phyloP scores from a whole-genome alignment of 2,797 vertebrate genomes.

The Otus scops region DNA sequence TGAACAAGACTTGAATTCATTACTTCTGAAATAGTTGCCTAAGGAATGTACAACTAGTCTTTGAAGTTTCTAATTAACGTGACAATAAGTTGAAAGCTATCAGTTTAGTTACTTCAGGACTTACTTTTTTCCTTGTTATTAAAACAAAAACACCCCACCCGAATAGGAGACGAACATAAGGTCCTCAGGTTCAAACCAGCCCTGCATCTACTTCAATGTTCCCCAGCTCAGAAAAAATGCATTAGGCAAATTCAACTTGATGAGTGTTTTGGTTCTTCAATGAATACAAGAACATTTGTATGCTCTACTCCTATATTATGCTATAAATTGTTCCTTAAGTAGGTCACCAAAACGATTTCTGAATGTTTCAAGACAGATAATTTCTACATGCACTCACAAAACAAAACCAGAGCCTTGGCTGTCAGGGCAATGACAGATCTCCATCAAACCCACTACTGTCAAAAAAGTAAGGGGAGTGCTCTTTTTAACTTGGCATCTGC shows the following conservation, averaged over 20 bases:
- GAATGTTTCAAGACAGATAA: constrained; percentile 15
- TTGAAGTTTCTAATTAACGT: constrained; percentile 48
- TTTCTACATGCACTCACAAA: background rate
- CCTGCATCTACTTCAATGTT: background rate
- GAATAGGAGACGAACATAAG: background rate
- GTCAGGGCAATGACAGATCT: constrained; percentile 46
- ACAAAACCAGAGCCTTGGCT: constrained; percentile 34
- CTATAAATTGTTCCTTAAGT: constrained; percentile 60
- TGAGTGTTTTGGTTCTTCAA: constrained; percentile 53
- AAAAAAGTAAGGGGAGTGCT: constrained; percentile 62
- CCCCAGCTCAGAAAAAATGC: background rate
- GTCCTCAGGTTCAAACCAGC: constrained; percentile 39
- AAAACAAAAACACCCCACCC: background rate
- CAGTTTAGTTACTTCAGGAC: constrained; percentile 30
- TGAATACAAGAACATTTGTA: constrained; percentile 33
- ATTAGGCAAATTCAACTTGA: constrained; percentile 25
- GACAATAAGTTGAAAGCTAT: constrained; percentile 46
- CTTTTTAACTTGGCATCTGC: constrained; percentile 69
- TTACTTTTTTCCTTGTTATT: constrained; percentile 29
- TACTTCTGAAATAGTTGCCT: constrained; percentile 14
- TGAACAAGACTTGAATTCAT: constrained; percentile 10
- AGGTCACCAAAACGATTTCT: constrained; percentile 44
- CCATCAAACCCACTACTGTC: constrained; percentile 67
- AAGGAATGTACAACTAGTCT: constrained; percentile 28
- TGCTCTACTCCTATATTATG: constrained; percentile 29